Conservation (phyloP, 2,113 vertebrate species). For the Oceanites oceanicus region DNA sequence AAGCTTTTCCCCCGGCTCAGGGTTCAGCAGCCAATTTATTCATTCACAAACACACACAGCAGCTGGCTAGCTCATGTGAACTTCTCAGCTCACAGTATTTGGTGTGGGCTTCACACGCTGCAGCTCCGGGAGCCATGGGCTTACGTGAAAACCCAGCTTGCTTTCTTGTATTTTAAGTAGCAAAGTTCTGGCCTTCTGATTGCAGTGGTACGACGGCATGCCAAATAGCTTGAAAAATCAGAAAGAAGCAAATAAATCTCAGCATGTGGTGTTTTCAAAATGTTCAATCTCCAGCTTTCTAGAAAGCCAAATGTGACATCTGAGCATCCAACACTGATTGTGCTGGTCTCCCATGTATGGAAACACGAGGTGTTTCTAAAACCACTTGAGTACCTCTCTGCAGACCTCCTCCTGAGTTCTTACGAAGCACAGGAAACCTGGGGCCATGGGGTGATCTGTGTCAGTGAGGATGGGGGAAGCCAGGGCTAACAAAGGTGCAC, state of each 20-base stretch:
- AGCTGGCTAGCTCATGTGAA: neutral
- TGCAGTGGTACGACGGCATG: rapidly evolving
- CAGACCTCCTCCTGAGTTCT: neutral
- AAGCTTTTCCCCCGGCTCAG: neutral
- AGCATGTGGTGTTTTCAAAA: neutral
- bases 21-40: neutral
- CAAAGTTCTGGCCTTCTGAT: neutral
- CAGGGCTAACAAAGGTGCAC: neutral
- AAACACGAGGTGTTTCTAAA: neutral
- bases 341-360: neutral
- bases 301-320: neutral
- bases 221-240: neutral
- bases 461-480: neutral
- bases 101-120: rapidly evolving
- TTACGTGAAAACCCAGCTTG: neutral
- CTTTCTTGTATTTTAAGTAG: neutral
- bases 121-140: neutral
- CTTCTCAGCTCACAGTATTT: neutral
- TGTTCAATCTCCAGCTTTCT: neutral
- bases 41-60: neutral
- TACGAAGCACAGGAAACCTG: neutral
- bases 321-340: neutral
- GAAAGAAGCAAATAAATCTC: neutral
- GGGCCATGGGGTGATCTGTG: neutral
- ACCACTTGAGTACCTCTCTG: neutral